Base-by-base conservation (phyloP, 2,888 invertebrate species). In the Diplazon laetatorius region DNA sequence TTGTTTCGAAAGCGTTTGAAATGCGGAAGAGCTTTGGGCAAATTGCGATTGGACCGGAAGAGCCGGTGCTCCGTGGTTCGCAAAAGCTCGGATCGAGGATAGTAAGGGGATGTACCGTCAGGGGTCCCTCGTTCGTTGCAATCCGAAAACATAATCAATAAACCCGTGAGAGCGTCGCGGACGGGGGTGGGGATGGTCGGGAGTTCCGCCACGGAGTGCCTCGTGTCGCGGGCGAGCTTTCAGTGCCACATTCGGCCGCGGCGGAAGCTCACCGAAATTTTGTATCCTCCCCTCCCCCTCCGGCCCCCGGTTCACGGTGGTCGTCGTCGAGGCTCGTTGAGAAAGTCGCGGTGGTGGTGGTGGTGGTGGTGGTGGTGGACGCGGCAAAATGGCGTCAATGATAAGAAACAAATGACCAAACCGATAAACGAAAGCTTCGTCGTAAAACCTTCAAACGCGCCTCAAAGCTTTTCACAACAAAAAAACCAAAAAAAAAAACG, bases 161-260 rank as follows among this genome's bases (percentile, higher is more conserved):
- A 80, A 76, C 75, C 68, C 78, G 70, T 59, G 42, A 71, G 76
- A 60, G 71, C 78, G 62, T 65, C 52, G 65, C 22, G n/a, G n/a
- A n/a, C 18, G 70, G 62, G 68, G 52, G 62, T 66, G 50, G 73
- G 71, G 75, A n/a, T n/a, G n/a, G n/a, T n/a, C n/a, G n/a, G n/a
- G n/a, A n/a, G n/a, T n/a, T n/a, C 22, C 2, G 76, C 57, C 48
- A 76, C 62, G 75, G 74, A 73, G 66, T 77, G 84, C 80, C 84
- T 85, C 84, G 85, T 82, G 82, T 82, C 77, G 70, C 81, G 77
- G 74, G 70, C 62, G 85, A 86, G 87, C 85, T 87, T 87, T 87
- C 87, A 87, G 87, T 87, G 82, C 82, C 86, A 85, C 82, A 82
- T 84, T 85, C 82, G 84, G 70, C 84, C 82, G 85, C 87, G 86